Conservation (phyloP, 2,113 vertebrate species). For the Proterorhinus semilunaris region DNA sequence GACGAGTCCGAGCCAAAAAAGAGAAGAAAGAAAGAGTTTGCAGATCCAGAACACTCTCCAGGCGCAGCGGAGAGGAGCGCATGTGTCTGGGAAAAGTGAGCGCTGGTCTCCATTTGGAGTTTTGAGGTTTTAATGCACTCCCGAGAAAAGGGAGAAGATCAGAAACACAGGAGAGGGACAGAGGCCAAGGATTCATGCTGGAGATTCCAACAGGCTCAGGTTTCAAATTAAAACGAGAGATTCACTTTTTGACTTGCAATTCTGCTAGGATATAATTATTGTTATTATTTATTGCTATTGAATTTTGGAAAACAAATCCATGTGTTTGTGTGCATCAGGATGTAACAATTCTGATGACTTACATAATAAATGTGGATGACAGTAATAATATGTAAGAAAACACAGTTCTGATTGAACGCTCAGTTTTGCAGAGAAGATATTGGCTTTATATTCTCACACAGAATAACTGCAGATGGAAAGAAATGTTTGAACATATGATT, state of each 20-base stretch:
- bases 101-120: conserved; percentile 40
- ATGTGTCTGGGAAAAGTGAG: conserved; percentile 39
- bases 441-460: too few species aligned
- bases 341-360: background rate
- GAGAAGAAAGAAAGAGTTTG: conserved; percentile 15
- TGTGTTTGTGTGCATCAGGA: background rate
- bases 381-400: too few species aligned
- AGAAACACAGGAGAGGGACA: conserved; percentile 19
- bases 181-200: conserved; percentile 19
- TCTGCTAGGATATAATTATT: background rate
- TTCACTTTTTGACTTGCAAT: background rate
- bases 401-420: too few species aligned
- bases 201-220: conserved; percentile 17
- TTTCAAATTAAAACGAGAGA: conserved; percentile 8
- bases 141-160: conserved; percentile 24
- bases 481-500: too few species aligned
- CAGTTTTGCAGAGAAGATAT: too few species aligned
- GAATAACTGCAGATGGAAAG: too few species aligned
- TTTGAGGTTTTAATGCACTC: conserved; percentile 46
- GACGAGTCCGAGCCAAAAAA: conserved; percentile 24
- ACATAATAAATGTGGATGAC: too few species aligned
- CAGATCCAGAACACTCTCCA: conserved; percentile 42
- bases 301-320: background rate
- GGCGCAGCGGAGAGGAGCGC: conserved; percentile 46
- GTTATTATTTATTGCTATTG: background rate